Percentiles rank a stretch among this genome's conserved stretches.
Evolutionary conservation across 1,140 invertebrate species (phyloP).

Genomic region (Psix sp.): DNA sequence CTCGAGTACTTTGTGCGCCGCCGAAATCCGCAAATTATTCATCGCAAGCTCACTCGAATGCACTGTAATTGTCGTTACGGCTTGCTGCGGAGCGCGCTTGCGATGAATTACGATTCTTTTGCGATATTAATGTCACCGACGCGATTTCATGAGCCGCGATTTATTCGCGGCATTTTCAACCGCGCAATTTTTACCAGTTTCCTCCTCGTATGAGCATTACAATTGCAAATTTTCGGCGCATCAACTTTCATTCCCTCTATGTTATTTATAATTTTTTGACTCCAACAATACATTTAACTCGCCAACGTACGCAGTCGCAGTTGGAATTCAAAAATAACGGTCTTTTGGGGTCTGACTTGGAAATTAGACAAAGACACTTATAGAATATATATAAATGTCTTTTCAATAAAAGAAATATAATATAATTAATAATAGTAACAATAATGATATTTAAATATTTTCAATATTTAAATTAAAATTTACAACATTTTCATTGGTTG

Average conservation of each 20-base stretch:
- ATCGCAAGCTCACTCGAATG: conserved; percentile 52
- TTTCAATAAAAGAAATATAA: too few species aligned
- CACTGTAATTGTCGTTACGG: conserved; percentile 44
- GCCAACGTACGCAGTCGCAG: too few species aligned
- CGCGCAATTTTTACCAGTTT: too few species aligned
- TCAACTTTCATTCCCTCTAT: background rate
- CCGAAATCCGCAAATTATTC: conserved; percentile 67
- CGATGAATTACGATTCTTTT: conserved; percentile 41
- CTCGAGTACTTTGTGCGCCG: conserved; percentile 40
- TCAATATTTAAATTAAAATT: too few species aligned
- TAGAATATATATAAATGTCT: too few species aligned
- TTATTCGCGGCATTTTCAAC: conserved; percentile 21
- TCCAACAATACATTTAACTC: too few species aligned
- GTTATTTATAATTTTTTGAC: background rate
- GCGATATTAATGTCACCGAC: conserved; percentile 31
- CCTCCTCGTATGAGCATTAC: conserved; percentile 15
- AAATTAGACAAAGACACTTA: too few species aligned
- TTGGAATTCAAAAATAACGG: too few species aligned
- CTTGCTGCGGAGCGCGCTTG: conserved; percentile 11
- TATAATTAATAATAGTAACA: too few species aligned
- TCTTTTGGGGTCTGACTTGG: too few species aligned
- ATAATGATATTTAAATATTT: too few species aligned
- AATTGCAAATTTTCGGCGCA: background rate
- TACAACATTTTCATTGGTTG: too few species aligned
- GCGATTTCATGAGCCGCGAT: conserved; percentile 12